A percentile compares a stretch with the other conserved stretches of the same genome.
These are phyloP conservation scores for Chloroceryle amazona DNA, from an alignment of 2,797 vertebrate genomes.

Conservation along the genomic window DNA sequence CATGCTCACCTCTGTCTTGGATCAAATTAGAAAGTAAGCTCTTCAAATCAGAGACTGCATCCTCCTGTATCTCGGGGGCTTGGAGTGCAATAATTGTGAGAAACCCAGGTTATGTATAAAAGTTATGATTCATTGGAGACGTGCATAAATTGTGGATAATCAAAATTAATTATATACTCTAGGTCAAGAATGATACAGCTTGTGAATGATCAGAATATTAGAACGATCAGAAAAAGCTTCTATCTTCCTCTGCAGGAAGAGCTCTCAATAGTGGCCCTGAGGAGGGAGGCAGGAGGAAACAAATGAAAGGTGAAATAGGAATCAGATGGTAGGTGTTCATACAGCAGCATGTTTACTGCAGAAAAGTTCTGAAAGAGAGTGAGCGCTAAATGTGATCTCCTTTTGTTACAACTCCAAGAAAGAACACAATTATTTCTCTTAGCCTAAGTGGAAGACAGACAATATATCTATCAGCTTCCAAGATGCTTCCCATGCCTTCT, in stretches of 20 bases:
- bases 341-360: background rate
- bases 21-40: constrained; percentile 17
- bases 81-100: background rate
- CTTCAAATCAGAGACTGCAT: constrained; percentile 22
- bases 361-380: background rate
- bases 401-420: background rate
- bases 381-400: background rate
- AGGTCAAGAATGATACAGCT: constrained; percentile 15
- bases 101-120: background rate
- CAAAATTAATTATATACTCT: constrained; percentile 19
- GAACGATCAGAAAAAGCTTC: background rate
- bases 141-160: background rate
- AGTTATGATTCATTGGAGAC: background rate
- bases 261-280: background rate
- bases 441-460: background rate
- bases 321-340: background rate
- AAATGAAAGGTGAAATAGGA: background rate
- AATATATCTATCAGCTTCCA: background rate
- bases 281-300: background rate
- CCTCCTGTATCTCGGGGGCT: background rate
- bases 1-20: background rate
- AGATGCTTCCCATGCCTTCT: background rate
- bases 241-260: background rate
- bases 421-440: background rate
- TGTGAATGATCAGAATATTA: background rate